Percentiles rank a stretch among this genome's conserved stretches.
phyloP scores from a whole-genome alignment of 2,113 vertebrate species.

The Neoarius graeffei region DNA sequence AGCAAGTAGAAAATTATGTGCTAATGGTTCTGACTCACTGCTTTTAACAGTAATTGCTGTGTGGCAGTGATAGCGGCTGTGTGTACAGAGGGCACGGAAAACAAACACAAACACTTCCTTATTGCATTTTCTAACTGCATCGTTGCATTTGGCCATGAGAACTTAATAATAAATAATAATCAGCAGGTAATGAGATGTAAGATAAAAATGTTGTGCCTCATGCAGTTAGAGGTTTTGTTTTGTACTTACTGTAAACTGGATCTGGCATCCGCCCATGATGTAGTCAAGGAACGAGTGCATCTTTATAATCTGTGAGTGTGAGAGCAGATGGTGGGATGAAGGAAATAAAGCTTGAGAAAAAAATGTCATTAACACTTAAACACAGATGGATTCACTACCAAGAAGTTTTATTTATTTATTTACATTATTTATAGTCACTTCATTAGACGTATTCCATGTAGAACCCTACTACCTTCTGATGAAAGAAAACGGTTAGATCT shows the following conservation, averaged over 20 bases:
- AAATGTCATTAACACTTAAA: constrained; percentile 17
- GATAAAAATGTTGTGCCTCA: not conserved
- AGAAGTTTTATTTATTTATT: not conserved
- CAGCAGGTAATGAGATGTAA: not conserved
- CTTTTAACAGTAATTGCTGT: not conserved
- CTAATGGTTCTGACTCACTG: not conserved
- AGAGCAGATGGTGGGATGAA: not conserved
- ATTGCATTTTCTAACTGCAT: not conserved
- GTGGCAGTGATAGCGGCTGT: not conserved
- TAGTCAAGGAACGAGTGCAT: constrained; percentile 99
- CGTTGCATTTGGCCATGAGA: not conserved
- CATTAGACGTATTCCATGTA: not conserved
- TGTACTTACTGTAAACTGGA: constrained; percentile 95
- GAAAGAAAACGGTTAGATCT: not conserved
- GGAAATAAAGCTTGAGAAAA: not conserved
- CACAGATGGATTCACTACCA: not conserved
- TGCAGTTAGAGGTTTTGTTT: not conserved
- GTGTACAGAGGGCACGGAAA: not conserved
- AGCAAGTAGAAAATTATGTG: not conserved
- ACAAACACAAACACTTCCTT: not conserved
- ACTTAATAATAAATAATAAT: not conserved
- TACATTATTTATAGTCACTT: not conserved
- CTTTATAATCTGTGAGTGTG: constrained; percentile 88
- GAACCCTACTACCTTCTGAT: not conserved
- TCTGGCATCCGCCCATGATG: constrained; percentile 99